Evolutionary conservation across 35 echinoderm and acorn worm species (phyloP), one percentile per base, ranked within the genome.

Genomic region (Strongylocentrotus purpuratus): DNA sequence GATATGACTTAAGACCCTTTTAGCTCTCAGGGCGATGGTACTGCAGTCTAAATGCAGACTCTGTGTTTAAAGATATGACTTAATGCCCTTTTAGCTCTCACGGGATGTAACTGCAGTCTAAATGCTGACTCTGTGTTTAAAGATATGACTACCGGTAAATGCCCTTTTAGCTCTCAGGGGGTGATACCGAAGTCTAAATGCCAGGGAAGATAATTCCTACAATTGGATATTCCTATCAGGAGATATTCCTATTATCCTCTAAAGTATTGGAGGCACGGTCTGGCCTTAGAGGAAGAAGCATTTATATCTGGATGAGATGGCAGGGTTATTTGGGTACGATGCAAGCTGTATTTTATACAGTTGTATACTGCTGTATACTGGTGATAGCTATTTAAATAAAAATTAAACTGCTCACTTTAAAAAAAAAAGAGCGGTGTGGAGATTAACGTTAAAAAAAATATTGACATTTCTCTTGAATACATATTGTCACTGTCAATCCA

Each of bases 141-240:
- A 78, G 65, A 28, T 28, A 78, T 28, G 20, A 78, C 5, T n/a
- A n/a, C n/a, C n/a, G n/a, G n/a, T 28, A 22, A 28, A 25, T 7
- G 22, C 25, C 65, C 25, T 33, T 96, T 96, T 50, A 41, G 33
- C 93, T 94, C 32, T 91, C 22, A 90, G 65, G 25, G 28, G 52
- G 28, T 9, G 70, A 45, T 25, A 71, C 20, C 4, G 48, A 8
- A 46, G 46, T 78, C 65, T 78, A 78, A 78, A 78, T 78, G 65
- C 65, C 65, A 78, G 22, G 65, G 65, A 78, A 78, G 20, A 28
- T 78, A 78, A 78, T 78, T 78, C 65, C 65, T 28, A 28, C 65
- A 78, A 78, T 78, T 78, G 65, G 65, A 78, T 78, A 78, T 78
- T 78, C 4, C 65, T 28, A 78, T 78, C n/a, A n/a, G n/a, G n/a